Evolutionary conservation across 2,113 vertebrate genomes (phyloP).

Genomic region (Macroglossus sobrinus): DNA sequence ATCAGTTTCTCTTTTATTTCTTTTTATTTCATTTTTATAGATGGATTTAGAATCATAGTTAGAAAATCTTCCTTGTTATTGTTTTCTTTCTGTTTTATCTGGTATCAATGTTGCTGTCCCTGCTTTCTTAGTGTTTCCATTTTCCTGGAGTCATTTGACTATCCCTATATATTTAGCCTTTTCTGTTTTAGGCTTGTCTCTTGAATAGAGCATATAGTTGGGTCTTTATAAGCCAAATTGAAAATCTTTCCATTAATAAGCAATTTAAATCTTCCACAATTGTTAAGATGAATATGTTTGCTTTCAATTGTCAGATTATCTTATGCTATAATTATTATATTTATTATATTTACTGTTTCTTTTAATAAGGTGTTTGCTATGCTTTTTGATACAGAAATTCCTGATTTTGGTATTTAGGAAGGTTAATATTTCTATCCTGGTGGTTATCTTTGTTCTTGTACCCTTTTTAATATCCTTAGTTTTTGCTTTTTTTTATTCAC

Average conservation of each 20-base stretch:
- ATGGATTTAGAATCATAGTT: not conserved
- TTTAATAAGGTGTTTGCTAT: not conserved
- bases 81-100: not conserved
- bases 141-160: not conserved
- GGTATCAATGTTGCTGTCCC: not conserved
- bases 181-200: not conserved
- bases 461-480: not conserved
- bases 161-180: not conserved
- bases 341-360: not conserved
- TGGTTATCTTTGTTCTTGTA: not conserved
- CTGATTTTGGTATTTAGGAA: not conserved
- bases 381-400: not conserved
- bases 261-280: not conserved
- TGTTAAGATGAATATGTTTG: not conserved
- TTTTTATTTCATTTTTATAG: not conserved
- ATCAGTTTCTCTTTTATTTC: not conserved
- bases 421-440: not conserved
- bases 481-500: not conserved
- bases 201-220: not conserved
- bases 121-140: not conserved
- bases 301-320: not conserved
- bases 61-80: not conserved
- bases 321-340: not conserved
- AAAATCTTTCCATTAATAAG: not conserved
- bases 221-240: not conserved